Evolutionary conservation across 2,888 invertebrate genomes (phyloP), one percentile per base, ranked within the genome.

Genomic region (Amiota minor): DNA sequence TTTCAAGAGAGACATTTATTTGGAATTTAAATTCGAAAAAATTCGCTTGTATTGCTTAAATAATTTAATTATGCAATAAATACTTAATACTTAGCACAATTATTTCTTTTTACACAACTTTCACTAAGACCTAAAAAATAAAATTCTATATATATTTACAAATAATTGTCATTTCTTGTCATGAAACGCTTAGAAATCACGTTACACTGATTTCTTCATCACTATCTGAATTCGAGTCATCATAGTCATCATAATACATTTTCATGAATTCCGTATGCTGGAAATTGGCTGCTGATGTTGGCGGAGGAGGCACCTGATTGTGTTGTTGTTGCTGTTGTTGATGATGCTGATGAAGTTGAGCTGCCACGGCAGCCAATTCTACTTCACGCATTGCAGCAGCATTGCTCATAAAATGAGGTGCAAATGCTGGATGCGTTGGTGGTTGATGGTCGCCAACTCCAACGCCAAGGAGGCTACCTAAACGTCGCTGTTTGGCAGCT

Each of bases 181-280:
- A 35, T 35, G 75, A 75, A 56, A 23, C 23, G 53, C 69, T 50
- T 4, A 50, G 14, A 50, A 89, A 95, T 96, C 95, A 96, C 92
- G 96, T 96, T 89, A 96, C 96, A 88, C 95, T 95, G 80, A 96
- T 96, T 89, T 96, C 96, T 85, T 95, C 96, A 84, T 95, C 94
- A 74, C 93, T 94, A 74, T 95, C 95, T 81, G 92, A 92, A 62
- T 92, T 92, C 45, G 90, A 89, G 74, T 92, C 92, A 53, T 89
- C 89, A 72, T 89, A 90, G 76, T 90, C 90, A 71, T 90, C 90
- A 74, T 89, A 90, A 79, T 89, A 90, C 80, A 89, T 87, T 78
- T 89, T 89, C 84, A 88, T 86, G 76, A 88, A 88, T 76, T 89
- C 89, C 6, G 88, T 75, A 69, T 84, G 81, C 70, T 85, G 86